Evolutionary conservation across 2,797 vertebrate genomes (phyloP), one percentile per base, ranked within the genome.

Genomic region (Sebastes goodei): DNA sequence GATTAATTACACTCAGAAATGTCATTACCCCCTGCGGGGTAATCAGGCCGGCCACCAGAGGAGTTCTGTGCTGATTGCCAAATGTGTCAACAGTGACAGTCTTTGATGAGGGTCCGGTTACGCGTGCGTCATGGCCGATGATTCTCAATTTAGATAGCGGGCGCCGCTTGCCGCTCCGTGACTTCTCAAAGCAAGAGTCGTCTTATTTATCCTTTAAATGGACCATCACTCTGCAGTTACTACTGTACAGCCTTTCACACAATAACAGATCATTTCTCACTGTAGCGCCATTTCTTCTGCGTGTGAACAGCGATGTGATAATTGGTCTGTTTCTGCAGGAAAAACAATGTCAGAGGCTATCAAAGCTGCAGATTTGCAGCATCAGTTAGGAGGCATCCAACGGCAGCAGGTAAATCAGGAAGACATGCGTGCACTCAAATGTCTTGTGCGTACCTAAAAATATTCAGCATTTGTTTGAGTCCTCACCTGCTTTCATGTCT

Each of bases 1-100:
- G 87, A 92, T 90, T 91, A 90, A 89, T 92, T 89, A 89, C 81
- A 84, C 82, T 89, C 84, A 86, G 83, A 86, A 91, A 93, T 92
- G 85, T 82, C 85, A 91, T 91, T 86, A 79, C 88, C 81, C 84
- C 91, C 81, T 55, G 56, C 21, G 15, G 87, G 62, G 71, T 92
- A 89, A 90, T 94, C 85, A 91, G 82, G 32, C 78, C 14, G n/a
- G 59, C 86, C 84, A 89, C 83, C 80, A 74, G 76, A 81, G 84
- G 74, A 86, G 83, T 74, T 79, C 81, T 74, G 46, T 74, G 70
- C 88, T 87, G 89, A 89, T 89, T 91, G 89, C 83, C 86, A 88
- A 89, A 87, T 84, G 73, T 94, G 92, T 92, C 94, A 92, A 82
- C 86, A 82, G 81, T 89, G 90, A 83, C 86, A 89, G 84, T 83